Base-by-base conservation (phyloP, 2,797 vertebrate species). In the Clarias platycephalus region DNA sequence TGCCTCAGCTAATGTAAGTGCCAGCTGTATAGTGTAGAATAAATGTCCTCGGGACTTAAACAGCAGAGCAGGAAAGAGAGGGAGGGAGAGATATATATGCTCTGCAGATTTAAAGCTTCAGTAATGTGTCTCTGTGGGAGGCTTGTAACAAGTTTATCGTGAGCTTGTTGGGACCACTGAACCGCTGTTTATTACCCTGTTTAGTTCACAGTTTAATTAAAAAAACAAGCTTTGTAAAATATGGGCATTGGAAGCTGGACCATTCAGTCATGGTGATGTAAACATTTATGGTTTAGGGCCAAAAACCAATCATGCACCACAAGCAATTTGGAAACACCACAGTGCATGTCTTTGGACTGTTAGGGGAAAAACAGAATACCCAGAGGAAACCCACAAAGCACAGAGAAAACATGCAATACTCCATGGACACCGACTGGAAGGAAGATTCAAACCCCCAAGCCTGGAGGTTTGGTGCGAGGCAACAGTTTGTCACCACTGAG, bases 121-220 rank as follows among this genome's bases (percentile, higher is more conserved):
- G 31, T 37, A 86, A 58, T 64, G 24, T 20, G 34, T 82, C 64
- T 76, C 26, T 53, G 72, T 62, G 53, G 74, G 28, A 81, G 66
- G 64, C 55, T 83, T 49, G 26, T 76, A 49, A 44, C 5, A 37
- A 22, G 68, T 77, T 77, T 77, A 68, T 34, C 2, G 1, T 24
- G 15, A 67, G 40, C 60, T 67, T 28, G 5, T 3, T 44, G 70
- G 58, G 57, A 72, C 37, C 64, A 5, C 15, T 58, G 16, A 75
- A 83, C 37, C 4, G 6, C 44, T 57, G 22, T 26, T 83, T 62
- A 60, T 37, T 60, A 77, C 57, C 53, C 22, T 60, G 12, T 77
- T 76, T 58, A 58, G 10, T 22, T 58, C 8, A 34, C 57, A 58
- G 28, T 28, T 76, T 58, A 74, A 49, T 49, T 58, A 20, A 60